phyloP scores from a whole-genome alignment of 2,888 invertebrate genomes.

The Esperia sulphurella region DNA sequence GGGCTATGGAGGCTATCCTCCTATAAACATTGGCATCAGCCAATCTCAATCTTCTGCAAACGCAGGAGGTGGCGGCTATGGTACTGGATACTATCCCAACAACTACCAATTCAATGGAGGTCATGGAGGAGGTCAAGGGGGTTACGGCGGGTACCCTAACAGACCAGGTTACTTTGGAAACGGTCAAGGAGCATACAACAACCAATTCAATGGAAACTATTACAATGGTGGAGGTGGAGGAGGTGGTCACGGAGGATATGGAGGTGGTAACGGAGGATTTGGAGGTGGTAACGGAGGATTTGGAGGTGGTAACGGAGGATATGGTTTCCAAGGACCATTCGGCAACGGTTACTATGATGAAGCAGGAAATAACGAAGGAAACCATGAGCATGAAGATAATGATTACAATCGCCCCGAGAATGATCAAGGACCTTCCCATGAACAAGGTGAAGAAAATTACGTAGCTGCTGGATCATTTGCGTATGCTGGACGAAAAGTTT shows the following conservation, averaged over 20 bases:
- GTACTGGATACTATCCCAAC: constrained; percentile 44
- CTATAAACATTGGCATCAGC: constrained; percentile 68
- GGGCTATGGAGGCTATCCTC: constrained; percentile 34
- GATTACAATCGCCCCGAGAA: constrained; percentile 6
- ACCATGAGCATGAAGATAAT: constrained; percentile 22
- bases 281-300: constrained; percentile 31
- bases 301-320: constrained; percentile 31
- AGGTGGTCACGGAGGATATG: constrained; percentile 22
- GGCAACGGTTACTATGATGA: constrained; percentile 36
- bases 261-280: constrained; percentile 19
- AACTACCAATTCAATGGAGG: constrained; percentile 44
- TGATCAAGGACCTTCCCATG: background rate
- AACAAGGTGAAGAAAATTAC: constrained; percentile 6
- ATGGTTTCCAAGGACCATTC: constrained; percentile 35
- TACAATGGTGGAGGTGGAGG: constrained; percentile 37
- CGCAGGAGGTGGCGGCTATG: constrained; percentile 51
- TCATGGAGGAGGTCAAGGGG: constrained; percentile 21
- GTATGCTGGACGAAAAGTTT: constrained; percentile 15
- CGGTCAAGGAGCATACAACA: constrained; percentile 49
- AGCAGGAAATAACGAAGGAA: constrained; percentile 21
- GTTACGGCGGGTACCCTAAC: constrained; percentile 6
- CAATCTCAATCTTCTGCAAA: constrained; percentile 66
- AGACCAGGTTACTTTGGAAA: constrained; percentile 45
- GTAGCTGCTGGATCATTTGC: constrained; percentile 18
- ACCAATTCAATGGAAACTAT: constrained; percentile 66